Base-by-base conservation (phyloP, 2,113 vertebrate genomes). In the cattle (Bos taurus) region DNA sequence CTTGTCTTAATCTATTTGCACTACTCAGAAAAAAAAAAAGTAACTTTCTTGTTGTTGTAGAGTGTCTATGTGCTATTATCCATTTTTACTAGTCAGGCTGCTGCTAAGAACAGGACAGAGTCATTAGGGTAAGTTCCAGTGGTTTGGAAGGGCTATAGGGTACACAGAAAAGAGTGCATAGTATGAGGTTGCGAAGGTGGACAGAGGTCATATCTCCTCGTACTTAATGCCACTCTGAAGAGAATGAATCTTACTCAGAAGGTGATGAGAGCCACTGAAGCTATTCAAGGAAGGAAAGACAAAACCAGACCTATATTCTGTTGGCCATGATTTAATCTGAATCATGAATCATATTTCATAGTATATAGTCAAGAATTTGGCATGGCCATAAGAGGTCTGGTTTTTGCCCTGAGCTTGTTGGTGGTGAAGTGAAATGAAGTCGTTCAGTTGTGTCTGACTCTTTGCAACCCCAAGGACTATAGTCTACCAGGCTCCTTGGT, bases 361-460 rank as follows among this genome's bases (percentile, higher is more conserved):
- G 21, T 14, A 17, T 50, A 8, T 43, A 90, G 6, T 50, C 64
- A 92, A 60, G 21, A n/a, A 94, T 92, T 57, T 89, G 81, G 30
- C 9, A 56, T 92, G 78, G 23, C 23, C 5, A 30, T 71, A 77
- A 78, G 9, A 46, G 16, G 36, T 46, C 17, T 88, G 26, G 3
- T 12, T 57, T 88, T 46, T 80, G 12, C 26, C 46, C 4, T 87
- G 43, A 93, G 40, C 16, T 82, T 84, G 26, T 71, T 26, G 23
- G 25, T 67, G 21, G 7, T 56, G 4, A 21, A 71, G n/a, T 71
- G 64, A 36, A 67, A 9, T 36, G 33, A 67, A 71, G n/a, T 71
- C 0, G 1, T 9, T 36, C 64, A 71, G n/a, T 36, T 71, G n/a
- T 71, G 64, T 71, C 64, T 0, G 1, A 36, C n/a, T 71, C 64